Percentiles rank a stretch among this genome's conserved stretches.
phyloP scores from a whole-genome alignment of 2,797 vertebrate genomes.

The Arvicola amphibius region DNA sequence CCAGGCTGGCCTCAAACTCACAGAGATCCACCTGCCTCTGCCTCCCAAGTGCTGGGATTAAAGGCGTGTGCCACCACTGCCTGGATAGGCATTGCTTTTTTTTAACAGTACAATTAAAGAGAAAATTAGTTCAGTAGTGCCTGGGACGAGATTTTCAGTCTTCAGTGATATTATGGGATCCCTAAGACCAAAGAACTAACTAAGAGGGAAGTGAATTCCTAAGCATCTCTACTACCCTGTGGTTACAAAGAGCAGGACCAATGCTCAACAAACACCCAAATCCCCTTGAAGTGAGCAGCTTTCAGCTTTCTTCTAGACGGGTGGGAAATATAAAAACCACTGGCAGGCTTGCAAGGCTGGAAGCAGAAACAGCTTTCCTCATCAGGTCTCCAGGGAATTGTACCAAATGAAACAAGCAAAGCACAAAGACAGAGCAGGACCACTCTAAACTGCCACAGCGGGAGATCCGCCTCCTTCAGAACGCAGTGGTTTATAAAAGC shows the following conservation, averaged over 20 bases:
- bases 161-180: background rate
- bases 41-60: too few species aligned
- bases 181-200: slow-evolving; percentile 8
- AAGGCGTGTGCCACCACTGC: too few species aligned
- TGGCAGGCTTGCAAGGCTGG: background rate
- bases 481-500: background rate
- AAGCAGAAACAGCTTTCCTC: background rate
- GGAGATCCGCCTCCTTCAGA: background rate
- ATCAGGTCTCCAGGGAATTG: background rate
- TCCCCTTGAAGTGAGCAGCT: background rate
- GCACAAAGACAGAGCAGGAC: background rate
- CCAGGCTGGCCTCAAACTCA: too few species aligned
- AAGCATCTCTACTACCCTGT: background rate
- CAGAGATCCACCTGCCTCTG: too few species aligned
- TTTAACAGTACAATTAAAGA: slow-evolving; percentile 16
- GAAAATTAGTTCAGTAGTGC: slow-evolving; percentile 32
- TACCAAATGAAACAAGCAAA: background rate
- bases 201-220: background rate
- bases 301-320: slow-evolving; percentile 5
- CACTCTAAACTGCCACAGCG: background rate
- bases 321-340: background rate
- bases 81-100: background rate
- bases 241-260: slow-evolving; percentile 1
- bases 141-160: slow-evolving; percentile 27
- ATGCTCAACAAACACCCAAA: background rate